Base-by-base conservation (phyloP, 2,113 vertebrate species). In the Formicarius rufipectus region DNA sequence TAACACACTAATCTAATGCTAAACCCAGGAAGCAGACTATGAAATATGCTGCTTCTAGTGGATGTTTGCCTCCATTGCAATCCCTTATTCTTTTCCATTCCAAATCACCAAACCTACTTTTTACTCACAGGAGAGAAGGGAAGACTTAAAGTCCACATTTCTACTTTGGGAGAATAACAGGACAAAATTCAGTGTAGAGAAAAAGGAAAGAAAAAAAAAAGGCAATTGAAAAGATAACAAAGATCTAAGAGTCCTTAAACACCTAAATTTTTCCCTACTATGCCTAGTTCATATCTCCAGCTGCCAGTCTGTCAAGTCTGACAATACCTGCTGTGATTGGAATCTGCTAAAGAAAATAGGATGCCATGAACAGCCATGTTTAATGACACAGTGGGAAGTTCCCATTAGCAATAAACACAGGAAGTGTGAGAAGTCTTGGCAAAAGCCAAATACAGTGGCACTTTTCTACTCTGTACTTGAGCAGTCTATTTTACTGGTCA, bases 271-370 rank as follows among this genome's bases (percentile, higher is more conserved):
- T 90, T 45, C 87, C 63, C 40, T 69, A 11, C 72, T 80, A 58
- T 64, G 40, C 31, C 62, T 68, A 21, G 58, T 68, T 93, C 40
- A 4, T 75, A 93, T 50, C 79, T 92, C 55, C 58, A 96, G 83
- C 79, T 88, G 83, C 44, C 74, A 81, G 52, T 76, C 93, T 89
- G 76, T 81, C 76, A 87, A 84, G 64, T 75, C 81, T 67, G 69
- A 66, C 77, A 93, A 53, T 35, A 94, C 77, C 52, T 93, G 84
- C 64, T 78, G 56, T 47, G 87, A 89, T 4, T 60, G 68, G 85
- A 95, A 89, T 93, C 64, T 91, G 81, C 73, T 93, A 72, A 84
- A 94, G 68, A 89, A 96, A 91, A 74, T 75, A 77, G 60, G 71
- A 93, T 82, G 77, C 44, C 14, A 7, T 9, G 4, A 94, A 73